Percentiles rank a stretch among this genome's conserved stretches.
Conservation (phyloP, 2,797 vertebrate genomes). For the Luscinia luscinia region DNA sequence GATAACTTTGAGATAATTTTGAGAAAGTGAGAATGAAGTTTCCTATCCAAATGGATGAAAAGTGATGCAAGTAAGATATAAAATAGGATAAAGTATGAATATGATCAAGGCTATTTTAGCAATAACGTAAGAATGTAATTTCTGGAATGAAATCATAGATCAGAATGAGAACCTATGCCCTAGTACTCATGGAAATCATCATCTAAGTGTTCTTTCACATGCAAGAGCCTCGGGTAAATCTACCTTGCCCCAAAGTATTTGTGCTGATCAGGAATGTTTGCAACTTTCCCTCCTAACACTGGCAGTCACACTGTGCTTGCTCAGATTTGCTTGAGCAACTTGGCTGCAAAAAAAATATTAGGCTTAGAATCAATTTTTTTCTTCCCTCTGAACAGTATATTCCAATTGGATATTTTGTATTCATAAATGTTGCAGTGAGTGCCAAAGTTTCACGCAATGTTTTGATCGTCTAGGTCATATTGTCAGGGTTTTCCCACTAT, state of each 20-base stretch:
- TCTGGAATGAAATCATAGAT: background rate
- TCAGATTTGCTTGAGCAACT: background rate
- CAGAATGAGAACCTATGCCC: background rate
- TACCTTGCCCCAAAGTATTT: background rate
- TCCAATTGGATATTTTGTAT: background rate
- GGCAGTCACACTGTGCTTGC: background rate
- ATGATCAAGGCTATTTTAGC: background rate
- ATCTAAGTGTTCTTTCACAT: background rate
- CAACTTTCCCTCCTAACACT: accelerated
- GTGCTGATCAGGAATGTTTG: background rate
- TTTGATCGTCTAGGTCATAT: background rate
- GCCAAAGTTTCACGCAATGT: background rate
- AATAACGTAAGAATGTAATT: background rate
- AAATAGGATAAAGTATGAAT: background rate
- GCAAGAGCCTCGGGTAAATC: background rate
- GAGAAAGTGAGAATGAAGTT: background rate
- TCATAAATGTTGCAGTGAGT: background rate
- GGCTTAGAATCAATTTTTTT: background rate
- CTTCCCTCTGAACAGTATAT: background rate
- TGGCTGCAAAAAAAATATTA: background rate
- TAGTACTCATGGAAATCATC: background rate
- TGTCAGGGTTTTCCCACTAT: accelerated
- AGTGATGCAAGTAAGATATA: background rate
- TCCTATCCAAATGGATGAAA: background rate
- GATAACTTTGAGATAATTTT: background rate